These are phyloP conservation scores for Leucopsar rothschildi DNA, from an alignment of 2,113 vertebrate genomes.

Conservation along the genomic window DNA sequence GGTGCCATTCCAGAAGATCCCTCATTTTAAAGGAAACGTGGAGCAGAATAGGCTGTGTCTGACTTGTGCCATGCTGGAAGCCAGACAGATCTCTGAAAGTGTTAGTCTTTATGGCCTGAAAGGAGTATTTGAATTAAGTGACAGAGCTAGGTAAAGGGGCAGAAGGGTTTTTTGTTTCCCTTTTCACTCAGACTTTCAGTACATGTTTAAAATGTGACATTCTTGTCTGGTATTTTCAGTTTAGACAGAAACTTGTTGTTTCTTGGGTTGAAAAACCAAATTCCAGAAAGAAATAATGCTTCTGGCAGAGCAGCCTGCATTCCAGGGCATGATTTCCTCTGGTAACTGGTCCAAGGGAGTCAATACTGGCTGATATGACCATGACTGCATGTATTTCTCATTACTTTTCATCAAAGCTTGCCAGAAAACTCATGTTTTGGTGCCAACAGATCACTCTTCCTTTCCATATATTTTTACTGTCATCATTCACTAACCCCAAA, in stretches of 20 bases:
- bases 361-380: conserved; percentile 13
- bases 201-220: neutral
- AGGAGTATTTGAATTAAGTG: neutral
- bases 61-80: neutral
- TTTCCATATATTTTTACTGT: conserved; percentile 18
- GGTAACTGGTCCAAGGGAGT: conserved; percentile 22
- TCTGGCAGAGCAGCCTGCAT: conserved; percentile 40
- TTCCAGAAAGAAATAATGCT: conserved; percentile 48
- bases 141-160: neutral
- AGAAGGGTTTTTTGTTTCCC: neutral
- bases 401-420: conserved; percentile 33
- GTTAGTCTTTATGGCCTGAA: neutral
- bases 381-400: conserved; percentile 44
- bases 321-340: conserved; percentile 53
- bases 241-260: conserved; percentile 16
- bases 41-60: neutral
- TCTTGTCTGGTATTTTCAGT: conserved; percentile 35
- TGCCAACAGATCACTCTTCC: conserved; percentile 34
- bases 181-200: neutral
- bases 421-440: neutral
- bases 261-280: conserved; percentile 19
- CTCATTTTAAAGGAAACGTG: neutral
- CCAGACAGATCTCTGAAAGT: neutral
- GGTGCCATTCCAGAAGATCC: neutral
- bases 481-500: neutral